A percentile compares a stretch with the other conserved stretches of the same genome.
Evolutionary conservation across 2,797 vertebrate genomes (phyloP).

Genomic region (Mus spretus): DNA sequence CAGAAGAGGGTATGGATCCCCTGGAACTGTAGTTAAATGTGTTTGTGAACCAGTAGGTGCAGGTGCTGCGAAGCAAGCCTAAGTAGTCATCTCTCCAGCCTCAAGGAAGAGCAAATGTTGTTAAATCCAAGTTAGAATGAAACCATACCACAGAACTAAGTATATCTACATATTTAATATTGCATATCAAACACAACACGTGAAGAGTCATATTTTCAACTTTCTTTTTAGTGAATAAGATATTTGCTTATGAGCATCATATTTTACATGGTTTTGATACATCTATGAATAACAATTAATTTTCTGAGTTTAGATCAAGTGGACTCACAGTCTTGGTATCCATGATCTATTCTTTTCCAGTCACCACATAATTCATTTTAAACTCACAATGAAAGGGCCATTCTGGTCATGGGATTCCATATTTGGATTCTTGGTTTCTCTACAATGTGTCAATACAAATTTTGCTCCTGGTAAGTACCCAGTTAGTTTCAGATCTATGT

Average conservation of each 20-base stretch:
- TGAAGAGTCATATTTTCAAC: background rate
- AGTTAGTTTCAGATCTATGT: background rate
- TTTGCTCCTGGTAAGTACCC: background rate
- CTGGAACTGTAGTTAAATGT: background rate
- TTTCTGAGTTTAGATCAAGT: background rate
- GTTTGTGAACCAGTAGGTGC: background rate
- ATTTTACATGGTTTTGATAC: background rate
- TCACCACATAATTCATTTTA: conserved; percentile 3
- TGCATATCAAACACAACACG: background rate
- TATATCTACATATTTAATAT: background rate
- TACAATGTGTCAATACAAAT: background rate
- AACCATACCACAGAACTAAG: background rate
- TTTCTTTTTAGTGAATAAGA: conserved; percentile 14
- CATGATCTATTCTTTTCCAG: background rate
- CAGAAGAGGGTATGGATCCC: background rate
- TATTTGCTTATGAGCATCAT: background rate
- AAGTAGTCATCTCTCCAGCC: background rate
- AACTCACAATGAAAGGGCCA: background rate
- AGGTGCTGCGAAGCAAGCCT: background rate
- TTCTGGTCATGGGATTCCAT: background rate
- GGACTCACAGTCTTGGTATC: background rate
- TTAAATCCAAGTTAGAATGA: conserved; percentile 6
- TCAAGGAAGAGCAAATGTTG: background rate
- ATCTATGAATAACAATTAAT: background rate
- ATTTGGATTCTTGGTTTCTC: conserved; percentile 23